Conservation (phyloP, 1,140 invertebrate species). For the Panulirus ornatus region DNA sequence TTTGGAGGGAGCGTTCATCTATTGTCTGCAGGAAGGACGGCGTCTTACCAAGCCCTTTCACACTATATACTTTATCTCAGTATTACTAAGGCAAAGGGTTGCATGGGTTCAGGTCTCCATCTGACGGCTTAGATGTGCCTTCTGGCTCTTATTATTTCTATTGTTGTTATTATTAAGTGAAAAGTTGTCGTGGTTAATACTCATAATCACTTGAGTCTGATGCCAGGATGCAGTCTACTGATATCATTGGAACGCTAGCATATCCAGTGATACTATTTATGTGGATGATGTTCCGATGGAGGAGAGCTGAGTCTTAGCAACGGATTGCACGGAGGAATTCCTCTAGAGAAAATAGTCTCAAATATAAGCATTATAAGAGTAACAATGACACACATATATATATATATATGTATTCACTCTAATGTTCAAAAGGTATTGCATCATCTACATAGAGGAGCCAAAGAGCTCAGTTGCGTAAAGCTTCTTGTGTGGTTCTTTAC, state of each 20-base stretch:
- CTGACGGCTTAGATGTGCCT: not conserved
- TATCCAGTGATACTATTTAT: too few species aligned
- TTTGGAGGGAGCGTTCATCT: not conserved
- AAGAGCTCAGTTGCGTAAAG: not conserved
- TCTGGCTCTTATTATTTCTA: too few species aligned
- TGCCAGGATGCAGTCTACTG: too few species aligned
- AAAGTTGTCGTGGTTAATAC: too few species aligned
- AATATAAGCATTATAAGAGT: not conserved
- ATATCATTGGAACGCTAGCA: too few species aligned
- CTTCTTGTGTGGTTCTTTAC: not conserved
- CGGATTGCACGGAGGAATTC: not conserved
- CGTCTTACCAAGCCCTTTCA: conserved; percentile 36
- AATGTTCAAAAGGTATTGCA: not conserved
- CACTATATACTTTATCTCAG: not conserved
- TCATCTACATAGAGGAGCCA: not conserved
- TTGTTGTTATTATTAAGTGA: too few species aligned
- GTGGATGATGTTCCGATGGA: too few species aligned
- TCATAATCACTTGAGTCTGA: too few species aligned
- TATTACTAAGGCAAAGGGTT: not conserved
- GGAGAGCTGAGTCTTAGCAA: too few species aligned
- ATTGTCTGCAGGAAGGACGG: conserved; percentile 9
- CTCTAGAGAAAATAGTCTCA: not conserved
- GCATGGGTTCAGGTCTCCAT: not conserved
- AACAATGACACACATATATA: too few species aligned
- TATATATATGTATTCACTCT: too few species aligned